Conservation (phyloP, 2,888 invertebrate species). For the Limenitis camilla region DNA sequence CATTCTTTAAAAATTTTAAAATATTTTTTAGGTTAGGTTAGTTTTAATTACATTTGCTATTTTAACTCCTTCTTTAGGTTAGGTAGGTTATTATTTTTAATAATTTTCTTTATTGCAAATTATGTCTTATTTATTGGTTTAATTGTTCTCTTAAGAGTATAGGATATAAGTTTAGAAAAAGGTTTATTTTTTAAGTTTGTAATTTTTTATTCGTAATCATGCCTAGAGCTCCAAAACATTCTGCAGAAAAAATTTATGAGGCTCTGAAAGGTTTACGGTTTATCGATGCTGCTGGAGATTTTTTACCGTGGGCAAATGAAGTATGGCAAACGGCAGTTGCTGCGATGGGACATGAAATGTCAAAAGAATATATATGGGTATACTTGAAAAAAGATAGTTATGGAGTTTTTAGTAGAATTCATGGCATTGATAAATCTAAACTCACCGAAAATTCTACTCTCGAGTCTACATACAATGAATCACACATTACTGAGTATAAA, state of each 20-base stretch:
- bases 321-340: neutral
- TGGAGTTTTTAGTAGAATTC: neutral
- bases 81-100: too few relatives aligned
- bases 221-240: neutral
- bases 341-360: slow-evolving; percentile 1
- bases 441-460: neutral
- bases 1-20: too few relatives aligned
- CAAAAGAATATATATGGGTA: neutral
- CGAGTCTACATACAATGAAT: too few relatives aligned
- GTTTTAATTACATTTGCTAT: too few relatives aligned
- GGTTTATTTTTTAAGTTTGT: too few relatives aligned
- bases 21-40: too few relatives aligned
- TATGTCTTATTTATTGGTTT: too few relatives aligned
- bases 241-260: neutral
- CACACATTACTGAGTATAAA: neutral
- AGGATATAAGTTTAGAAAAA: too few relatives aligned
- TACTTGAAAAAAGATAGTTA: slow-evolving; percentile 1
- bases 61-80: too few relatives aligned
- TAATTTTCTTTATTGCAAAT: too few relatives aligned
- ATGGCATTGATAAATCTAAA: neutral
- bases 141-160: too few relatives aligned
- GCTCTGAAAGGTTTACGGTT: neutral
- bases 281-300: neutral
- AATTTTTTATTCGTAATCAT: too few relatives aligned
- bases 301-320: slow-evolving; percentile 1